Conservation (phyloP, 2,113 vertebrate species). For the Odontophorus gujanensis region DNA sequence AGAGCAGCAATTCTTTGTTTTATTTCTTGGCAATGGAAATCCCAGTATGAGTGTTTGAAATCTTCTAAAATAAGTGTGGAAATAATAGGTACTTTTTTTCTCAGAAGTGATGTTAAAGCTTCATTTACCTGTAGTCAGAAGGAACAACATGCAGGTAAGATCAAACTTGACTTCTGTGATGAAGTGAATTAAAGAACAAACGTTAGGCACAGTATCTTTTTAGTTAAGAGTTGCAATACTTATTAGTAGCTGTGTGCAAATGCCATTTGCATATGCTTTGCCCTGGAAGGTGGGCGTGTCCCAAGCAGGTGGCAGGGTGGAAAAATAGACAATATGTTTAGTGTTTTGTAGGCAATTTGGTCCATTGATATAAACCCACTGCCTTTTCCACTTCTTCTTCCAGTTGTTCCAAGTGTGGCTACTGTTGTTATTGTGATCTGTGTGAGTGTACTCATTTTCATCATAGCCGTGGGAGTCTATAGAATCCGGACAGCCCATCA, state of each 20-base stretch:
- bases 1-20: not conserved
- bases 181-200: not conserved
- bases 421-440: constrained; percentile 87
- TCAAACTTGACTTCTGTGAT: not conserved
- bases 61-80: not conserved
- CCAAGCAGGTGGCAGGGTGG: not conserved
- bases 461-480: constrained; percentile 88
- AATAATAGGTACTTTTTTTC: not conserved
- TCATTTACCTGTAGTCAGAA: not conserved
- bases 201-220: not conserved
- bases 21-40: not conserved
- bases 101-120: not conserved
- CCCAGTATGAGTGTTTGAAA: not conserved
- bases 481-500: constrained; percentile 85
- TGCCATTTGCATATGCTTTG: not conserved
- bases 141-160: not conserved
- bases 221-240: not conserved
- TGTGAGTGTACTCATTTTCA: constrained; percentile 86
- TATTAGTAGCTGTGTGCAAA: not conserved
- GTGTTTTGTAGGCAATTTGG: not conserved
- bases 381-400: not conserved
- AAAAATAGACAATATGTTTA: not conserved
- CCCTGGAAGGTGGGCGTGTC: not conserved
- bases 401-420: constrained; percentile 90
- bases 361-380: not conserved